phyloP scores from a whole-genome alignment of 2,888 invertebrate genomes.

The Linyphia triangularis region DNA sequence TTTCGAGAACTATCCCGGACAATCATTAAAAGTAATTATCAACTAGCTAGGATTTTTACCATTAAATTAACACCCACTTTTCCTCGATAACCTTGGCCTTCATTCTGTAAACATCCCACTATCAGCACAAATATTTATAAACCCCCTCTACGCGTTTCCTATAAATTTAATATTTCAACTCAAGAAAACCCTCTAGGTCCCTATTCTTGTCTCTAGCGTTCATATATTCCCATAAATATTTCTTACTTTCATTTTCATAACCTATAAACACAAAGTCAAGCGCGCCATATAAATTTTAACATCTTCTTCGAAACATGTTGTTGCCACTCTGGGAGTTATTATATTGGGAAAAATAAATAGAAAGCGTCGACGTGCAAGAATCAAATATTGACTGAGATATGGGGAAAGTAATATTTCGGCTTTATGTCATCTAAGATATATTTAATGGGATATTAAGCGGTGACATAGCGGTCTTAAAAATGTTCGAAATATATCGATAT shows the following conservation, averaged over 20 bases:
- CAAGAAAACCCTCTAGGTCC: not conserved
- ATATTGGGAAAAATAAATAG: not conserved
- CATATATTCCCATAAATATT: not conserved
- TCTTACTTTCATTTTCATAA: conserved; percentile 7
- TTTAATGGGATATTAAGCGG: not conserved
- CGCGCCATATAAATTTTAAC: not conserved
- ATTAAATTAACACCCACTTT: too few relatives aligned
- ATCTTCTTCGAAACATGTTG: not conserved
- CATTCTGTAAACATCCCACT: too few relatives aligned
- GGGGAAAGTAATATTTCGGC: conserved; percentile 17
- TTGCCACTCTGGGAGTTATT: not conserved
- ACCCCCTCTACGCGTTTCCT: not conserved
- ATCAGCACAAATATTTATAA: not conserved
- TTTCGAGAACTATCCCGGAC: too few relatives aligned
- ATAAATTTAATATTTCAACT: not conserved
- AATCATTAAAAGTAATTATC: too few relatives aligned
- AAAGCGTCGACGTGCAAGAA: not conserved
- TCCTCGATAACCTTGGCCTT: too few relatives aligned
- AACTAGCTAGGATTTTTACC: too few relatives aligned
- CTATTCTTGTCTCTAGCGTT: too few relatives aligned
- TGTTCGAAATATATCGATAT: not conserved
- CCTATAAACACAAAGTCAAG: not conserved
- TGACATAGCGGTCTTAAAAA: not conserved
- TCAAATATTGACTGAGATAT: conserved; percentile 33
- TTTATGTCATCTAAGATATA: not conserved